phyloP scores from a whole-genome alignment of 35 echinoderm and acorn worm species.

The Anneissia japonica region DNA sequence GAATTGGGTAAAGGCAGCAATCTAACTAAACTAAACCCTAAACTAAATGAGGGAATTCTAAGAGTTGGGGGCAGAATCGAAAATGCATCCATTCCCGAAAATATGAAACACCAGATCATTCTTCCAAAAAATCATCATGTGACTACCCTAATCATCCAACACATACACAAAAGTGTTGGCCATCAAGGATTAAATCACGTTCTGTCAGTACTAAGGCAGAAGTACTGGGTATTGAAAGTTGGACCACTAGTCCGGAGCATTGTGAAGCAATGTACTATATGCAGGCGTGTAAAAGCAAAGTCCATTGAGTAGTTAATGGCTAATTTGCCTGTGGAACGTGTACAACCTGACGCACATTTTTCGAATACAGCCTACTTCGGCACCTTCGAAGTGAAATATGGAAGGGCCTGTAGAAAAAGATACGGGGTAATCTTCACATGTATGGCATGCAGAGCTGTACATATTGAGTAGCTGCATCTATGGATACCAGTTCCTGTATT shows the following conservation, averaged over 20 bases:
- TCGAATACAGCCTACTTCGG: slow-evolving; percentile 23
- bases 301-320: not conserved
- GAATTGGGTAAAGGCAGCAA: not conserved
- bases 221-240: slow-evolving; percentile 30
- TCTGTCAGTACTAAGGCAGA: slow-evolving; percentile 13
- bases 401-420: not conserved
- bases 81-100: slow-evolving; percentile 18
- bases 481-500: slow-evolving; percentile 42
- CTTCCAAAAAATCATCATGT: slow-evolving; percentile 40
- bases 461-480: slow-evolving; percentile 12
- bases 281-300: not conserved
- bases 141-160: slow-evolving; percentile 22
- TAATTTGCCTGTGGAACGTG: too few relatives aligned
- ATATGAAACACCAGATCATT: slow-evolving; percentile 37
- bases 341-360: not conserved
- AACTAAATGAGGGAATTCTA: slow-evolving; percentile 32
- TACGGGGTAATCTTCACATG: slow-evolving; percentile 60
- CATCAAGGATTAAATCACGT: slow-evolving; percentile 52
- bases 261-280: slow-evolving; percentile 14
- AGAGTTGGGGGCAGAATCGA: slow-evolving; percentile 44
- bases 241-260: not conserved
- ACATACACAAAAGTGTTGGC: slow-evolving; percentile 10
- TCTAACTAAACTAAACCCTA: slow-evolving; percentile 15
- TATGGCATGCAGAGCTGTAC: slow-evolving; percentile 21
- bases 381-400: slow-evolving; percentile 16